A percentile compares a stretch with the other conserved stretches of the same genome.
These are phyloP conservation scores for Dolichomitus sp. DNA, from an alignment of 2,888 invertebrate genomes.

Conservation along the genomic window DNA sequence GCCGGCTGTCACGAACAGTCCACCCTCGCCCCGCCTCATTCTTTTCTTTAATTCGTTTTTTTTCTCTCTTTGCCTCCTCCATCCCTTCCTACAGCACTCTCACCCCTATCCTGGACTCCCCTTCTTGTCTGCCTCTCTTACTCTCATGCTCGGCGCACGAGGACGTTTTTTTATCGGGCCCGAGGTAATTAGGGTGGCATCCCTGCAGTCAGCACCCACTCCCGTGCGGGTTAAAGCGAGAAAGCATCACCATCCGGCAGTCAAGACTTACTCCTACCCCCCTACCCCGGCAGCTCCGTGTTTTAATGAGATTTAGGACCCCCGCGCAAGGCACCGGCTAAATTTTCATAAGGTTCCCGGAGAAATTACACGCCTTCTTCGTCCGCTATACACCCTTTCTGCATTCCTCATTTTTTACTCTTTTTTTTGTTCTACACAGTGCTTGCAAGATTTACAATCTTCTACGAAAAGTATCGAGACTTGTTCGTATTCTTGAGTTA, in stretches of 20 bases:
- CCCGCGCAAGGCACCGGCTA: constrained; percentile 75
- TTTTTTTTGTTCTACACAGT: background rate
- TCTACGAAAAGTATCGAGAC: background rate
- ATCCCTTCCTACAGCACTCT: constrained; percentile 67
- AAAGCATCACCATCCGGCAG: constrained; percentile 66
- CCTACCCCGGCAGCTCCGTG: constrained; percentile 69
- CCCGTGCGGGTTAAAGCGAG: constrained; percentile 43
- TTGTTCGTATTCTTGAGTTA: background rate
- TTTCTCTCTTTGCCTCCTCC: constrained; percentile 65
- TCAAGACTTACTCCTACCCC: constrained; percentile 60
- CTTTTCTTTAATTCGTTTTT: constrained; percentile 85
- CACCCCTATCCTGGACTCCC: constrained; percentile 64
- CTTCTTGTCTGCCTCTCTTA: constrained; percentile 44
- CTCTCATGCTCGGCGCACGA: constrained; percentile 49
- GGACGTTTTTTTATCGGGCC: constrained; percentile 78
- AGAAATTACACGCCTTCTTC: constrained; percentile 64
- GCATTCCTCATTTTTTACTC: constrained; percentile 18
- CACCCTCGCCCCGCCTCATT: constrained; percentile 84
- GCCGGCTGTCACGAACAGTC: constrained; percentile 86
- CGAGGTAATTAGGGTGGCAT: constrained; percentile 86
- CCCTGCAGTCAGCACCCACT: constrained; percentile 82
- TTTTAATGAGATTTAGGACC: constrained; percentile 84
- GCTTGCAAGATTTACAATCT: background rate
- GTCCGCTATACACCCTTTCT: constrained; percentile 38
- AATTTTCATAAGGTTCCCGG: constrained; percentile 81